A percentile compares a stretch with the other conserved stretches of the same genome.
phyloP scores from a whole-genome alignment of 2,113 vertebrate species.

The Hyaena hyaena region DNA sequence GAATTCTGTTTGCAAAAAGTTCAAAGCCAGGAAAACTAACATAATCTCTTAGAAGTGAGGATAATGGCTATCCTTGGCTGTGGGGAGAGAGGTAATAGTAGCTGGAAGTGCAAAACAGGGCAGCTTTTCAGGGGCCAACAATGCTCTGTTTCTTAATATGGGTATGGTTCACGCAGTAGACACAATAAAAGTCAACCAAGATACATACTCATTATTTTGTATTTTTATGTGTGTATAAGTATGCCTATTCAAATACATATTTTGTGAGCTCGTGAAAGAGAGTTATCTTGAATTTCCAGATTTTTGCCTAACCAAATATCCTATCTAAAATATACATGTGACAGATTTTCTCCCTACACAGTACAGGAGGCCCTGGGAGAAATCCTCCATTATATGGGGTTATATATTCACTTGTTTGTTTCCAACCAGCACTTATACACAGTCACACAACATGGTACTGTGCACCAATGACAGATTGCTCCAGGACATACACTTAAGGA shows the following conservation, averaged over 20 bases:
- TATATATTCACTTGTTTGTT: background rate
- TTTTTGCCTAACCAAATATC: background rate
- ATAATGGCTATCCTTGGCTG: background rate
- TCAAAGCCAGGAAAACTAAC: background rate
- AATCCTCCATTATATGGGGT: background rate
- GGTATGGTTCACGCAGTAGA: background rate
- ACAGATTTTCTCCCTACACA: background rate
- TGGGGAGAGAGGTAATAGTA: rapidly evolving
- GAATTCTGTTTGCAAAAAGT: background rate
- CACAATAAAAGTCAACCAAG: background rate
- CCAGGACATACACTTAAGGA: background rate
- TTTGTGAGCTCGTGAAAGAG: background rate
- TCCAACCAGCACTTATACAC: background rate
- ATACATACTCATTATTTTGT: background rate
- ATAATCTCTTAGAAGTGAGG: background rate
- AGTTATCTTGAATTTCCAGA: background rate
- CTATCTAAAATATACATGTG: background rate
- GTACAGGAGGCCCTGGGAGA: background rate
- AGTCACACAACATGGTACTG: background rate
- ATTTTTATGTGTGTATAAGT: background rate
- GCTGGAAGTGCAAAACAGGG: background rate
- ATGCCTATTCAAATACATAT: background rate
- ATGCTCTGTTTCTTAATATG: background rate
- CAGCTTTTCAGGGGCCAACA: background rate
- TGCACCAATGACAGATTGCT: background rate